Percentiles rank a stretch among this genome's conserved stretches.
phyloP scores from a whole-genome alignment of 2,888 invertebrate genomes.

The Diarsia mendica region DNA sequence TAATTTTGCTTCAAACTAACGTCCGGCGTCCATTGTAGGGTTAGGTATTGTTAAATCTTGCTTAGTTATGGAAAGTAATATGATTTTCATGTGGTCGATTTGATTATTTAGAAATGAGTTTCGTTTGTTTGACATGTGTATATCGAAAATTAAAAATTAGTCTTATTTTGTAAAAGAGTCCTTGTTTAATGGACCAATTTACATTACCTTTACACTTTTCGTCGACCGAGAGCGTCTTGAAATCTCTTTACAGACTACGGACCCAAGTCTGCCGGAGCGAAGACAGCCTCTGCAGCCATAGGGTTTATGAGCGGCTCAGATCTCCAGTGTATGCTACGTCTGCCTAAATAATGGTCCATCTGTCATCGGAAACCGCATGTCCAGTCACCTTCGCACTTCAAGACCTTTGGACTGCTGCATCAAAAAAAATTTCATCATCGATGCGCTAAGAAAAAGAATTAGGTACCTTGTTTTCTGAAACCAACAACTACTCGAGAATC shows the following conservation, averaged over 20 bases:
- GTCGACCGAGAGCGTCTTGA: too few relatives aligned
- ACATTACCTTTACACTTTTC: too few relatives aligned
- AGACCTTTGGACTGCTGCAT: not conserved
- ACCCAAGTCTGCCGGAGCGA: not conserved
- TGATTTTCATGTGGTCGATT: not conserved
- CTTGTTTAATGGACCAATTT: not conserved
- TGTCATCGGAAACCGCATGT: not conserved
- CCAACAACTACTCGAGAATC: not conserved
- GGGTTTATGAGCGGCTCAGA: not conserved
- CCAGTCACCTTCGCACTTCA: not conserved
- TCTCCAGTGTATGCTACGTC: not conserved
- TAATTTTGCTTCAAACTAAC: slow-evolving; percentile 70
- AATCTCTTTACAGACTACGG: not conserved
- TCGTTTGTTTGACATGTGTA: not conserved
- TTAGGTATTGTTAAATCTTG: slow-evolving; percentile 20
- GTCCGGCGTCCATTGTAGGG: slow-evolving; percentile 49
- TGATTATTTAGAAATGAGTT: not conserved
- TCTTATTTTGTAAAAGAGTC: not conserved
- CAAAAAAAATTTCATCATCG: too few relatives aligned
- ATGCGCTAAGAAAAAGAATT: not conserved
- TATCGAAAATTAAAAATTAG: not conserved
- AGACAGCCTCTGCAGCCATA: not conserved
- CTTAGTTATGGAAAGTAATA: not conserved
- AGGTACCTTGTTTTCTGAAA: not conserved
- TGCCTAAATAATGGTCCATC: not conserved